Conservation (phyloP, 2,797 vertebrate genomes). For the Lutjanus argentimaculatus region DNA sequence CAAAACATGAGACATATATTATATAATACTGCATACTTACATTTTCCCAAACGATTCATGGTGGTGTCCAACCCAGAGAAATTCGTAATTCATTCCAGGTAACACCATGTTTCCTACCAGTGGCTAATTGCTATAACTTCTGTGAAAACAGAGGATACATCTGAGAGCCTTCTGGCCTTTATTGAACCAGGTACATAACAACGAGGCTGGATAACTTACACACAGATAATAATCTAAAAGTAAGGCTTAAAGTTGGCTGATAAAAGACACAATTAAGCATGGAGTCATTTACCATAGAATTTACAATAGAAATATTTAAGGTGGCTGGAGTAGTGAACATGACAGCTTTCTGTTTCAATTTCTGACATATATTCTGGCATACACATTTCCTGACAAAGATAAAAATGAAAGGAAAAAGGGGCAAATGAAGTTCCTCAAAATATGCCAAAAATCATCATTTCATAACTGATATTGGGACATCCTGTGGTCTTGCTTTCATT, state of each 20-base stretch:
- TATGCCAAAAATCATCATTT: conserved; percentile 37
- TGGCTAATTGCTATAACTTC: no score
- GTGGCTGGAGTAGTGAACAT: not conserved
- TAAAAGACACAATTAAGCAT: not conserved
- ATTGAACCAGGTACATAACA: not conserved
- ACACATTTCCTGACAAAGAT: conserved; percentile 1
- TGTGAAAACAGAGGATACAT: no score
- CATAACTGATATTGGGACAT: conserved; percentile 34
- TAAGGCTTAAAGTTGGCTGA: no score
- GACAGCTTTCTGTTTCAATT: not conserved
- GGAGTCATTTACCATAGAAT: not conserved
- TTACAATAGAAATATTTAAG: not conserved
- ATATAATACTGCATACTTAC: no score
- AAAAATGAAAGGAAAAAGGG: not conserved
- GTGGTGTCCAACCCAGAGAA: no score
- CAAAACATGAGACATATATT: no score
- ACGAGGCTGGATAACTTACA: not conserved
- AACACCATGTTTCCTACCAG: no score
- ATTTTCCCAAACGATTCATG: no score
- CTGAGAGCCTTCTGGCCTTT: not conserved
- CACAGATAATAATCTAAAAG: not conserved
- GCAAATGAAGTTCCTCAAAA: conserved; percentile 23
- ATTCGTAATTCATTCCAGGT: no score
- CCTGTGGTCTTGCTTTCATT: conserved; percentile 13
- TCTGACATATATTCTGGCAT: not conserved